Evolutionary conservation across 2,888 invertebrate genomes (phyloP).

Genomic region (Tenthredo amoena): DNA sequence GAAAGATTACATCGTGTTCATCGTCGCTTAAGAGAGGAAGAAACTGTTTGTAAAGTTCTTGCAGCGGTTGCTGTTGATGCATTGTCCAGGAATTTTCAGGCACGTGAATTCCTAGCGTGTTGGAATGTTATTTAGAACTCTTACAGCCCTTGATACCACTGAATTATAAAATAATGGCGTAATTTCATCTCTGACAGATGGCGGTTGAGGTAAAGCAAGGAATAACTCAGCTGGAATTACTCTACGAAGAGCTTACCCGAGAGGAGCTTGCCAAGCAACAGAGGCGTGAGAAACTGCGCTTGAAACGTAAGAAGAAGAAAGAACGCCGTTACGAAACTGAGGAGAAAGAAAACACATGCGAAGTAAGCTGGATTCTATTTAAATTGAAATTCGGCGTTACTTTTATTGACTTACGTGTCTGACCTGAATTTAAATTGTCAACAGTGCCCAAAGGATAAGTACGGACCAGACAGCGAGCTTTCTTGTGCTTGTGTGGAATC

Average conservation of each 20-base stretch:
- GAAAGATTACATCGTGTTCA: constrained; percentile 93
- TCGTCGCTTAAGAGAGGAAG: constrained; percentile 92
- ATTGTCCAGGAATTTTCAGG: constrained; percentile 91
- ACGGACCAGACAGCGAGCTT: constrained; percentile 57
- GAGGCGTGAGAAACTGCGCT: constrained; percentile 92
- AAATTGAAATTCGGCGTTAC: background rate
- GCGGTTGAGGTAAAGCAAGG: constrained; percentile 94
- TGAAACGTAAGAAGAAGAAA: constrained; percentile 88
- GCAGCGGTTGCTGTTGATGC: constrained; percentile 94
- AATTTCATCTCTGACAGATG: constrained; percentile 78
- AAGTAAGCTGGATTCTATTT: constrained; percentile 68
- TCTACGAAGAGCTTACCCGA: constrained; percentile 92
- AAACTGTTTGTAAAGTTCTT: constrained; percentile 95
- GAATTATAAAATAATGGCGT: constrained; percentile 21
- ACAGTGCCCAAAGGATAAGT: constrained; percentile 39
- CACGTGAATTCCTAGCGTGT: constrained; percentile 58
- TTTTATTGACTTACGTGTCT: constrained; percentile 13
- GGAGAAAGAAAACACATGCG: constrained; percentile 77
- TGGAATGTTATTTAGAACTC: constrained; percentile 55
- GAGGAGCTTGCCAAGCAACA: constrained; percentile 93
- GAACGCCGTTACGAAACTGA: constrained; percentile 80
- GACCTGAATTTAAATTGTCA: constrained; percentile 11
- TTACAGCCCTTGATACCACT: constrained; percentile 30
- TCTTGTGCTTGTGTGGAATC: constrained; percentile 66
- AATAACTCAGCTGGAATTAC: constrained; percentile 91